Base-by-base conservation (phyloP, 2,113 vertebrate species). In the Rhombomys opimus region DNA sequence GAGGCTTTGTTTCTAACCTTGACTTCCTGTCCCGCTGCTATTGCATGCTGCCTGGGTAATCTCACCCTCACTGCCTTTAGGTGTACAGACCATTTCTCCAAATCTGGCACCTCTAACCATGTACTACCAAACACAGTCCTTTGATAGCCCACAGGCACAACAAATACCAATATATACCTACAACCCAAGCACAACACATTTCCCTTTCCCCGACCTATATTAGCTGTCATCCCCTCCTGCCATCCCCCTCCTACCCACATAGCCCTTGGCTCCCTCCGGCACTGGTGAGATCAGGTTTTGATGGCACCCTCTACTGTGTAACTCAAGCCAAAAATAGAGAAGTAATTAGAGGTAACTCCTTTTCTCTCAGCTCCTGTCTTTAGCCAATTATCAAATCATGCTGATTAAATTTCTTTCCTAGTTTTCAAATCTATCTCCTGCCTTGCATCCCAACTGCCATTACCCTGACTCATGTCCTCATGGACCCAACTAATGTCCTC, bases 321-420 rank as follows among this genome's bases (percentile, higher is more conserved):
- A 93, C 78, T 88, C 23, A 80, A 81, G 27, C 81, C 59, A 88
- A 57, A 94, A 95, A 68, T 12, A 89, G 59, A 93, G n/a, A 92
- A 84, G 65, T 54, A 76, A 89, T 70, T 81, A 80, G 41, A 85
- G 57, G 87, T 20, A 63, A 73, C 72, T 67, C 86, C 76, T 67
- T 95, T 91, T 50, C 87, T 92, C 75, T 91, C 72, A 20, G 61
- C 38, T 35, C 63, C 63, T 57, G 30, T 35, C 52, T 67, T 59
- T 80, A 52, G 65, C 61, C 95, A 96, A 86, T 81, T 67, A 90
- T 75, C 59, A 61, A 70, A 90, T 41, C 50, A 76, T 61, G 63
- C 73, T 81, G 57, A 91, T 91, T 89, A 72, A 18, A 72, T 87
- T 73, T 81, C 65, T 67, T 90, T 54, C 78, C 15, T 5, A 1